Evolutionary conservation across 30 jellyfish, hydroid and myxozoan genomes (phyloP).

Genomic region (Hydractinia echinata): DNA sequence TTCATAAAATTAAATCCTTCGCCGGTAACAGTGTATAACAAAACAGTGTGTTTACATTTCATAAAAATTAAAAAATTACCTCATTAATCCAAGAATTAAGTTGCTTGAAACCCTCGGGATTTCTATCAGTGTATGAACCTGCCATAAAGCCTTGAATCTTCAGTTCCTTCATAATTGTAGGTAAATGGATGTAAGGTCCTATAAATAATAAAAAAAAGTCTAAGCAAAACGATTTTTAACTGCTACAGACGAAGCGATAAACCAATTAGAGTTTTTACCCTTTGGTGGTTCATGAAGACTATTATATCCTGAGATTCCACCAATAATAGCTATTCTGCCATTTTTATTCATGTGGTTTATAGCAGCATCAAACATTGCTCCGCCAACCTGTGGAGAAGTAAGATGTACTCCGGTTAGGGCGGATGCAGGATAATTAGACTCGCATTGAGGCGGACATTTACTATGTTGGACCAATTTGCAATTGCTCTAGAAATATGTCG

Average conservation of each 20-base stretch:
- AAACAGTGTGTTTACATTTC: too few relatives aligned
- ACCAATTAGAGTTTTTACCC: too few relatives aligned
- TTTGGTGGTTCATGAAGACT: conserved; percentile 43
- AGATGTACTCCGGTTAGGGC: too few relatives aligned
- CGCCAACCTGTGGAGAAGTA: conserved; percentile 62
- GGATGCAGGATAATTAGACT: too few relatives aligned
- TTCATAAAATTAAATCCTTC: neutral
- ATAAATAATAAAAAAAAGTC: neutral
- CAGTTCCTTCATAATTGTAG: conserved; percentile 68
- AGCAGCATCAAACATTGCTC: conserved; percentile 71
- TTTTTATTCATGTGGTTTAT: conserved; percentile 61
- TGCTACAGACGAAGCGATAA: neutral
- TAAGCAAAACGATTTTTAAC: neutral
- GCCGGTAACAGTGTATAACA: too few relatives aligned
- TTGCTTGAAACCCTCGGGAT: conserved; percentile 46
- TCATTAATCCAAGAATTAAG: conserved; percentile 69
- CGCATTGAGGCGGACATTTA: too few relatives aligned
- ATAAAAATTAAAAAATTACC: conserved; percentile 25
- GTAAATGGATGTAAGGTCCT: conserved; percentile 74
- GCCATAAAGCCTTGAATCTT: conserved; percentile 82
- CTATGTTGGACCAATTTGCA: too few relatives aligned
- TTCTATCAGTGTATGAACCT: conserved; percentile 39
- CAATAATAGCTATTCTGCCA: conserved; percentile 73
- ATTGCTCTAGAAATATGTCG: too few relatives aligned
- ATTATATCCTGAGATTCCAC: conserved; percentile 70